Percentiles rank a stretch among this genome's conserved stretches.
These are phyloP conservation scores for Orussus abietinus DNA, from an alignment of 1,140 invertebrate genomes.

Conservation along the genomic window DNA sequence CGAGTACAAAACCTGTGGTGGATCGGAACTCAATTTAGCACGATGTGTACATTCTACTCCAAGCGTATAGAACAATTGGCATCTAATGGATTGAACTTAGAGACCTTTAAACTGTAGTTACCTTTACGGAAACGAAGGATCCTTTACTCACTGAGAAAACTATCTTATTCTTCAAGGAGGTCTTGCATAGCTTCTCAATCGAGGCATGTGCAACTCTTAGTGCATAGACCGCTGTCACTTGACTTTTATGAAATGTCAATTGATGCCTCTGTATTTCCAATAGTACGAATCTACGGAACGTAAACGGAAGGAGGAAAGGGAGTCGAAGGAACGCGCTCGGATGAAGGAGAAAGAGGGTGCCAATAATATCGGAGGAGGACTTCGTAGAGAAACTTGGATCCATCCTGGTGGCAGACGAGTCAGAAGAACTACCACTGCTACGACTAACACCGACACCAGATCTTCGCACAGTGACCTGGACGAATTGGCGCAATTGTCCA, in stretches of 20 bases:
- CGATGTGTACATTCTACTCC: too few relatives aligned
- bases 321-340: conserved; percentile 55
- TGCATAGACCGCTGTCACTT: neutral
- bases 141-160: too few relatives aligned
- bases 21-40: too few relatives aligned
- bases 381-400: conserved; percentile 78
- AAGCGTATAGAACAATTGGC: too few relatives aligned
- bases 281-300: conserved; percentile 78
- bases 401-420: conserved; percentile 67
- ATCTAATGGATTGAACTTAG: too few relatives aligned
- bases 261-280: conserved; percentile 19
- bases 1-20: too few relatives aligned
- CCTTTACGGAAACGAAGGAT: too few relatives aligned
- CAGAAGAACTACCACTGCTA: conserved; percentile 62
- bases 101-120: too few relatives aligned
- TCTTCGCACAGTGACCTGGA: conserved; percentile 59
- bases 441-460: conserved; percentile 45
- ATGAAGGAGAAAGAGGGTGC: conserved; percentile 59
- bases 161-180: too few relatives aligned
- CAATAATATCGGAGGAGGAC: conserved; percentile 42
- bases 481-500: conserved; percentile 65
- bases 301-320: conserved; percentile 65
- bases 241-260: neutral
- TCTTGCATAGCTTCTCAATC: too few relatives aligned
- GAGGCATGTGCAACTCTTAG: too few relatives aligned